Evolutionary conservation across 2,113 vertebrate species (phyloP).

Genomic region (Boleophthalmus pectinirostris): DNA sequence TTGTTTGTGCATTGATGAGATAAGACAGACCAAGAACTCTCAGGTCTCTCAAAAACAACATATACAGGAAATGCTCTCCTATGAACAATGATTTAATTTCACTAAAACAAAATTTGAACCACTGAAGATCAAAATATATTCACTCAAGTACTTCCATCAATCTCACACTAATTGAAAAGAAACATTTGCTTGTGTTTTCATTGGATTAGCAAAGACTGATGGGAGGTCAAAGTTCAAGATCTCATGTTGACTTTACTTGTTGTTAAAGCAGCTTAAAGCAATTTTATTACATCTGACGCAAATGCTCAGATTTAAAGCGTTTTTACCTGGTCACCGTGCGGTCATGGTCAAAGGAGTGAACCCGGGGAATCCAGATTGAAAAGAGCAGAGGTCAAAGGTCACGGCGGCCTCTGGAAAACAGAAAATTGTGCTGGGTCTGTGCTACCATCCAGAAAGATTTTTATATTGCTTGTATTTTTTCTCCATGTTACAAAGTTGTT

Average conservation of each 20-base stretch:
- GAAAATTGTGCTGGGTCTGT: too few relatives aligned
- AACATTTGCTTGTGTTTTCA: not conserved
- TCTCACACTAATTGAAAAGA: not conserved
- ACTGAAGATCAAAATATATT: not conserved
- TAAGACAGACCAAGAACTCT: conserved; percentile 11
- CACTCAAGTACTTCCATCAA: not conserved
- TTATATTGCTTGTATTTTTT: not conserved
- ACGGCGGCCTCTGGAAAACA: not conserved
- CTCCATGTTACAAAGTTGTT: too few relatives aligned
- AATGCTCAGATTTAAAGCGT: not conserved
- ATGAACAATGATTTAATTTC: not conserved
- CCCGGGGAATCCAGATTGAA: not conserved
- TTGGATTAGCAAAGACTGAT: not conserved
- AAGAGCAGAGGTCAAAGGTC: not conserved
- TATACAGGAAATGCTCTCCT: not conserved
- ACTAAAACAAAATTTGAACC: not conserved
- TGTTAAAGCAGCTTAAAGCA: not conserved
- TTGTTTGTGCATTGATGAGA: conserved; percentile 51
- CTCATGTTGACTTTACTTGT: not conserved
- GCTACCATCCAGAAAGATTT: not conserved
- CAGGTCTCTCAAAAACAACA: conserved; percentile 14
- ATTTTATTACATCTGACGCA: not conserved
- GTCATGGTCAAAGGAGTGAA: not conserved
- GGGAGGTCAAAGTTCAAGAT: not conserved
- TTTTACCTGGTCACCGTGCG: not conserved